A percentile compares a stretch with the other conserved stretches of the same genome.
These are phyloP conservation scores for Argyresthia albistria DNA, from an alignment of 2,888 invertebrate species.

Conservation along the genomic window DNA sequence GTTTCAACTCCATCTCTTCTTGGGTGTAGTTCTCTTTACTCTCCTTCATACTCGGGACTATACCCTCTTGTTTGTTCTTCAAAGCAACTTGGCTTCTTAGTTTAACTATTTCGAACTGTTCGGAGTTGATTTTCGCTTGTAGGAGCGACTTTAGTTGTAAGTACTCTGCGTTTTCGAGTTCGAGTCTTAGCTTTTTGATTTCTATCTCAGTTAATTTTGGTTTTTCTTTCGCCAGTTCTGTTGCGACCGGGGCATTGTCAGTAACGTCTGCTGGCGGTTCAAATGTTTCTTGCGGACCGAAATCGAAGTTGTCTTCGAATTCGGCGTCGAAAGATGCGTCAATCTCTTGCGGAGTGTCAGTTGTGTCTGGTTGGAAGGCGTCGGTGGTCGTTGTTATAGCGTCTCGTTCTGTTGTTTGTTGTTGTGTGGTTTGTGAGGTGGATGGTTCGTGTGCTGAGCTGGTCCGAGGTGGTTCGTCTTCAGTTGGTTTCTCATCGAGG, in stretches of 20 bases:
- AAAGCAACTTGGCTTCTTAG: slow-evolving; percentile 69
- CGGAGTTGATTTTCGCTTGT: slow-evolving; percentile 79
- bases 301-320: slow-evolving; percentile 43
- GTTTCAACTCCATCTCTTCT: slow-evolving; percentile 52
- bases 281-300: slow-evolving; percentile 26
- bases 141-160: slow-evolving; percentile 78
- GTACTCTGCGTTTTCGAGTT: slow-evolving; percentile 78
- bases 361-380: slow-evolving; percentile 9
- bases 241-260: slow-evolving; percentile 9
- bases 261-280: slow-evolving; percentile 21
- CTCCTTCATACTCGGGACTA: slow-evolving; percentile 34
- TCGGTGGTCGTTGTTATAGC: slow-evolving; percentile 11
- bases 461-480: slow-evolving; percentile 28
- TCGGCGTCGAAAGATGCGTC: slow-evolving; percentile 36
- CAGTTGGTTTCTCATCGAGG: slow-evolving; percentile 43
- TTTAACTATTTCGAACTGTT: slow-evolving; percentile 80
- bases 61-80: slow-evolving; percentile 58
- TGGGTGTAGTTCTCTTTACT: slow-evolving; percentile 36
- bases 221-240: slow-evolving; percentile 41
- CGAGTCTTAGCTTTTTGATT: slow-evolving; percentile 68
- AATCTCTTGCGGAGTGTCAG: slow-evolving; percentile 15
- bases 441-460: slow-evolving; percentile 19
- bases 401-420: slow-evolving; percentile 2
- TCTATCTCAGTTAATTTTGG: slow-evolving; percentile 73
- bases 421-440: slow-evolving; percentile 9